Percentiles rank a stretch among this genome's conserved stretches.
phyloP scores from a whole-genome alignment of 1,140 invertebrate species.

The Nomia melanderi region DNA sequence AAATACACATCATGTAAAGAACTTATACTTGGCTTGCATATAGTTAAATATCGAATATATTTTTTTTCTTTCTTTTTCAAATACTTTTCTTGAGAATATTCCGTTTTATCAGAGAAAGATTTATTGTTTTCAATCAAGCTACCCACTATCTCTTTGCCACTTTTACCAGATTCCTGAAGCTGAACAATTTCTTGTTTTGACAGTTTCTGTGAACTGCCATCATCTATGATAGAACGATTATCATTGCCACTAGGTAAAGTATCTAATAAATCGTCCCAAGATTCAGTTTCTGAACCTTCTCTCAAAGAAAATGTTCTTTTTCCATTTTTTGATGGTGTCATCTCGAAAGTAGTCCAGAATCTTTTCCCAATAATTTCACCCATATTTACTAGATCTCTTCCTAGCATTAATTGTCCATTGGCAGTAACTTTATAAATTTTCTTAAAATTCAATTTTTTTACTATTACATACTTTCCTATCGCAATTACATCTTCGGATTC shows the following conservation, averaged over 20 bases:
- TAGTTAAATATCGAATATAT: conserved; percentile 90
- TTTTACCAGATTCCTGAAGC: conserved; percentile 87
- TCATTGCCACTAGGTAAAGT: conserved; percentile 84
- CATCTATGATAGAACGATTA: conserved; percentile 92
- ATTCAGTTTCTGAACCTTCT: conserved; percentile 76
- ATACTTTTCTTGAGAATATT: conserved; percentile 96
- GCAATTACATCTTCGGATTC: conserved; percentile 77
- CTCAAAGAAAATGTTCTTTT: conserved; percentile 84
- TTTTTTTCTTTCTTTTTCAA: conserved; percentile 96
- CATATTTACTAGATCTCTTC: conserved; percentile 88
- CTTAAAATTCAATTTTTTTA: conserved; percentile 88
- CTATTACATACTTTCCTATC: conserved; percentile 87
- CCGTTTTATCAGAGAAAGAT: conserved; percentile 93
- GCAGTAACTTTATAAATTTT: conserved; percentile 88
- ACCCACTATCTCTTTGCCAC: conserved; percentile 91
- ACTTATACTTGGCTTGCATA: conserved; percentile 88
- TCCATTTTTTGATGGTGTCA: conserved; percentile 83
- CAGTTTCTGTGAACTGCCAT: conserved; percentile 92
- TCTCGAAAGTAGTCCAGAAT: conserved; percentile 90
- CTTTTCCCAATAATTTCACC: conserved; percentile 86
- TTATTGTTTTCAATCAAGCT: conserved; percentile 94
- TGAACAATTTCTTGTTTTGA: conserved; percentile 90
- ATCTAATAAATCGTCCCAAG: conserved; percentile 73
- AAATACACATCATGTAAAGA: conserved; percentile 90
- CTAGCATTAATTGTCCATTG: conserved; percentile 84